Conservation (phyloP, 2,113 vertebrate species). For the Cyprinodon tularosa region DNA sequence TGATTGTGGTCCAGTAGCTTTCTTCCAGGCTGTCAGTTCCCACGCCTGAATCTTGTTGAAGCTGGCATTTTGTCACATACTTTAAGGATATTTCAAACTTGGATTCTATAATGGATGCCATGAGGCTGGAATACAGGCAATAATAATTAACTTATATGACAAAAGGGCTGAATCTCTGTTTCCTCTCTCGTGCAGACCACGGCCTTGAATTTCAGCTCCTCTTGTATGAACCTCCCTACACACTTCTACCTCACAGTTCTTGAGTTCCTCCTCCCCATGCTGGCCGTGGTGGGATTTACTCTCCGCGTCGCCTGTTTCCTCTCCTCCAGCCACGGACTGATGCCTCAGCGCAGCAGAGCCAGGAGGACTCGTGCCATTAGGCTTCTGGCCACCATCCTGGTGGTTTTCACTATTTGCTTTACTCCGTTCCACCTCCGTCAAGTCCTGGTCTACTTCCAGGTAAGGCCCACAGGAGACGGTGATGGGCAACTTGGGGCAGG, state of each 20-base stretch:
- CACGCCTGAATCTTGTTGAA: no score
- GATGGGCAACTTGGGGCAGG: slow-evolving; percentile 57
- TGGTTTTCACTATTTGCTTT: slow-evolving; percentile 95
- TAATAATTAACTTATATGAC: no score
- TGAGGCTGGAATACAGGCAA: no score
- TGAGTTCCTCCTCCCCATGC: slow-evolving; percentile 91
- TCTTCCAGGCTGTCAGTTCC: no score
- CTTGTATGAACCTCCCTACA: slow-evolving; percentile 78
- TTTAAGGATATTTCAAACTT: no score
- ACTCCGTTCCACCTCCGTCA: slow-evolving; percentile 92
- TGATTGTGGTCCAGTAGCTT: no score
- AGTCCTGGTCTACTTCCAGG: slow-evolving; percentile 83
- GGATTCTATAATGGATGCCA: no score
- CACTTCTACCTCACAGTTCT: slow-evolving; percentile 88
- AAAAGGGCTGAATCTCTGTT: not conserved
- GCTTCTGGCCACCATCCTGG: slow-evolving; percentile 87
- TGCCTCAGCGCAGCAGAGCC: slow-evolving; percentile 89
- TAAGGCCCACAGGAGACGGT: slow-evolving; percentile 59
- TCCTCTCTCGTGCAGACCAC: slow-evolving; percentile 73
- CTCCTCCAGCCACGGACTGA: slow-evolving; percentile 78
- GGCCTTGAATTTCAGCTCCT: slow-evolving; percentile 73
- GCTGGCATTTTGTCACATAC: no score
- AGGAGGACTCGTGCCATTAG: slow-evolving; percentile 87
- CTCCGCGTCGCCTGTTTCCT: slow-evolving; percentile 89
- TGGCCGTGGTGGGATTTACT: slow-evolving; percentile 89